Percentiles rank a stretch among this genome's conserved stretches.
These are phyloP conservation scores for Monomorium pharaonis DNA, from an alignment of 1,140 invertebrate species.

Conservation along the genomic window DNA sequence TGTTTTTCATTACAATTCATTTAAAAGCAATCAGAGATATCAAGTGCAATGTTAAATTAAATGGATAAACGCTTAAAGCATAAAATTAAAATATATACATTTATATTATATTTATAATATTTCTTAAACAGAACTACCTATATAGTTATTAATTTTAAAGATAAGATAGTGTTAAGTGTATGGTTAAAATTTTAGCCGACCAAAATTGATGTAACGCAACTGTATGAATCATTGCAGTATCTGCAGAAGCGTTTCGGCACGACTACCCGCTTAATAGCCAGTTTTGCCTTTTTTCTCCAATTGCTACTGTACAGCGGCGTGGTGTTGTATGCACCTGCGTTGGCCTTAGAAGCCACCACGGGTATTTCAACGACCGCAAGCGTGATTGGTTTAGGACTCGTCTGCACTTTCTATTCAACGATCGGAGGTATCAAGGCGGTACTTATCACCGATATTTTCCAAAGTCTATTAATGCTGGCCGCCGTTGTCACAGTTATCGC, in stretches of 20 bases:
- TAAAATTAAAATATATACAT: not conserved
- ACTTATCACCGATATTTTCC: slow-evolving; percentile 93
- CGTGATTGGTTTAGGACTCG: slow-evolving; percentile 91
- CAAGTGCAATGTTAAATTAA: not conserved
- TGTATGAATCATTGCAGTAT: slow-evolving; percentile 86
- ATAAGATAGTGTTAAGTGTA: not conserved
- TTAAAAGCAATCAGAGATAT: not conserved
- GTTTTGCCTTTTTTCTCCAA: slow-evolving; percentile 91
- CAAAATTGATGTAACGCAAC: not conserved
- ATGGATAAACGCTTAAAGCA: not conserved
- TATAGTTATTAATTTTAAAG: not conserved
- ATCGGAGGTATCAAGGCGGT: slow-evolving; percentile 96
- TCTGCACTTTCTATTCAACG: slow-evolving; percentile 95
- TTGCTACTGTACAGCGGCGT: slow-evolving; percentile 97
- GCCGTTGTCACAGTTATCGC: slow-evolving; percentile 92
- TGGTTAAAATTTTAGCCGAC: not conserved
- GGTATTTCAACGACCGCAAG: slow-evolving; percentile 90
- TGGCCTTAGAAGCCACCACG: slow-evolving; percentile 95
- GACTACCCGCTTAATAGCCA: slow-evolving; percentile 88
- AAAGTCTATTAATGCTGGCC: slow-evolving; percentile 91
- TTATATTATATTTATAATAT: not conserved
- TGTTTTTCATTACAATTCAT: not conserved
- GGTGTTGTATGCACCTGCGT: slow-evolving; percentile 95
- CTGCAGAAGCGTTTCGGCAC: slow-evolving; percentile 92
- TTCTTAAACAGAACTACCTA: not conserved